phyloP scores from a whole-genome alignment of 64 coral and sea anemone species.

The Porites australiensis region DNA sequence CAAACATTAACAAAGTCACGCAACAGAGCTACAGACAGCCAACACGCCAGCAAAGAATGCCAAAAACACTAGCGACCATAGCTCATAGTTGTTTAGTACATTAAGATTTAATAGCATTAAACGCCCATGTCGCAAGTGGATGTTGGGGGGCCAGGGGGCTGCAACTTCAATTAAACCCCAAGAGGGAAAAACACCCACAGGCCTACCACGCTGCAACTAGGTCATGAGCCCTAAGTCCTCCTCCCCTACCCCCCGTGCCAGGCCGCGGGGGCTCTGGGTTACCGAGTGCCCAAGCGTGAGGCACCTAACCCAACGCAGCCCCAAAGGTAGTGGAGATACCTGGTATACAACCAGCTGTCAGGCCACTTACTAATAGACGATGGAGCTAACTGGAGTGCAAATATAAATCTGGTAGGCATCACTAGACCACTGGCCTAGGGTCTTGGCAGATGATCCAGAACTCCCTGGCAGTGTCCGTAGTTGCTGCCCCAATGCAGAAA shows the following conservation, averaged over 20 bases:
- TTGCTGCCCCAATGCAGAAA: conserved; percentile 51
- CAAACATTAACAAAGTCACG: too few relatives aligned
- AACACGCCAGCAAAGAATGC: too few relatives aligned
- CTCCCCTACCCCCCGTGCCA: conserved; percentile 3
- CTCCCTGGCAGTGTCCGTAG: not conserved
- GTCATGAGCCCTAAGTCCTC: not conserved
- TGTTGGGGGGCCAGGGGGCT: too few relatives aligned
- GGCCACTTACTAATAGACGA: not conserved
- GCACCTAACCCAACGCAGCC: not conserved
- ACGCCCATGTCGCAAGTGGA: too few relatives aligned
- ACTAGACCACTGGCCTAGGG: conserved; percentile 37
- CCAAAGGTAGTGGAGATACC: not conserved
- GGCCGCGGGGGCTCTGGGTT: not conserved
- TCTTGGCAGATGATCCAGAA: conserved; percentile 25
- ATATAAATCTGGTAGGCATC: conserved; percentile 23
- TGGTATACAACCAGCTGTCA: not conserved
- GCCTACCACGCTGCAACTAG: too few relatives aligned
- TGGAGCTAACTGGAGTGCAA: not conserved
- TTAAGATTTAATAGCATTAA: too few relatives aligned
- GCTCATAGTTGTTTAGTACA: too few relatives aligned
- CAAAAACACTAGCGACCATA: too few relatives aligned
- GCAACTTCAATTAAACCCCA: too few relatives aligned
- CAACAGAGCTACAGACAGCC: too few relatives aligned
- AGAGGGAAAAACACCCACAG: too few relatives aligned
- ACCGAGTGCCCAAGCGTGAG: not conserved